Base-by-base conservation (phyloP, 2,888 invertebrate genomes). In the Brachypterus glaber region DNA sequence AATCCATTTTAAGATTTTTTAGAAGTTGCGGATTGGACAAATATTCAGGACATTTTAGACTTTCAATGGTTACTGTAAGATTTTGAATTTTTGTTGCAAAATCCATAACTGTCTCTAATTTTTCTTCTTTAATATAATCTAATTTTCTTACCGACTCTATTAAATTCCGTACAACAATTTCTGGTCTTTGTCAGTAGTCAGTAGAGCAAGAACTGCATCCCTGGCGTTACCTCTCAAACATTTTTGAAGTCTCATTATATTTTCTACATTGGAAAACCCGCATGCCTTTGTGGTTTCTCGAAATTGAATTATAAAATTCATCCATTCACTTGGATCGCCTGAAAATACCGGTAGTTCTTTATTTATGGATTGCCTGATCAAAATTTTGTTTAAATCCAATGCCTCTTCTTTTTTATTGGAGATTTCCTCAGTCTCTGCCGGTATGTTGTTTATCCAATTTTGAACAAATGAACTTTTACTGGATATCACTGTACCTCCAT, bases 331-430 rank as follows among this genome's bases (percentile, higher is more conserved):
- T 2, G 33, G 29, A 18, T 38, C 27, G 12, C 33, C 33, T 2
- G 9, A 17, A 29, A 38, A 38, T 14, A 33, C 13, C 14, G 17
- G 17, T 13, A 27, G 27, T 17, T 38, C 21, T 37, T 37, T 32
- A 17, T 14, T 31, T 15, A 37, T 15, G 8, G 30, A 35, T 17
- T 30, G 30, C 14, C 18, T 29, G n/a, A 14, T 30, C 21, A 36
- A 15, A 18, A 21, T 21, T 33, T 33, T 3, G 7, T 33, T 21
- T 17, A 32, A 7, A 9, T n/a, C n/a, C n/a, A n/a, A n/a, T n/a
- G n/a, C n/a, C n/a, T n/a, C n/a, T n/a, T n/a, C n/a, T n/a, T n/a
- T n/a, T n/a, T n/a, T n/a, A n/a, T n/a, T n/a, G n/a, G n/a, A n/a
- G n/a, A n/a, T n/a, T n/a, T n/a, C n/a, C n/a, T n/a, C n/a, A n/a